Evolutionary conservation across 53 echinoderm and acorn worm genomes (phyloP).

Genomic region (Arbacia lixula): DNA sequence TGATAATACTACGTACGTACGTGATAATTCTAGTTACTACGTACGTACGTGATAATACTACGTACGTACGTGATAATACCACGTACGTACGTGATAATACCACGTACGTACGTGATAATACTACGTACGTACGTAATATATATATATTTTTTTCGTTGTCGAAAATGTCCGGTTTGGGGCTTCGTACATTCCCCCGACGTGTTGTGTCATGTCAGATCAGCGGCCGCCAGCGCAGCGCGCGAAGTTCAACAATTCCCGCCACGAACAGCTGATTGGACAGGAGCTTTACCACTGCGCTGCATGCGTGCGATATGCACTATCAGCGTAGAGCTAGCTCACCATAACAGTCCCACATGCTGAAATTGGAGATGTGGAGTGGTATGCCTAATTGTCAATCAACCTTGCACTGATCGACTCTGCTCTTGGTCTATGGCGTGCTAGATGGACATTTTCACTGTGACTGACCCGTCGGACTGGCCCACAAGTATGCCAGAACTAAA

Average conservation of each 20-base stretch:
- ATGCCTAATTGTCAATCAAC: too few relatives aligned
- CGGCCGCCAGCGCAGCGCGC: background rate
- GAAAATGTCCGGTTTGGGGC: background rate
- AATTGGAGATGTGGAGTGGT: background rate
- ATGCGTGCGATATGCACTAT: background rate
- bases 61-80: too few relatives aligned
- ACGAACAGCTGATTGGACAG: slow-evolving; percentile 20
- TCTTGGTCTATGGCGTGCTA: too few relatives aligned
- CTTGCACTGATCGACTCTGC: too few relatives aligned
- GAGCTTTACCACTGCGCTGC: background rate
- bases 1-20: too few relatives aligned
- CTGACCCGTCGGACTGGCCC: slow-evolving; percentile 93
- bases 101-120: too few relatives aligned
- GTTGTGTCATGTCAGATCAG: too few relatives aligned
- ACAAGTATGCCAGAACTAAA: slow-evolving; percentile 83
- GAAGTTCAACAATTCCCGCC: slow-evolving; percentile 40
- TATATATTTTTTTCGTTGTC: background rate
- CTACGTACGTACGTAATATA: too few relatives aligned
- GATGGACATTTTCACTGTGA: slow-evolving; percentile 68
- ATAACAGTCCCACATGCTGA: slow-evolving; percentile 4
- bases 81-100: too few relatives aligned
- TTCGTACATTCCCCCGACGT: too few relatives aligned
- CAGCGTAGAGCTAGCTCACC: background rate
- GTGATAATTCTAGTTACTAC: too few relatives aligned
- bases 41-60: too few relatives aligned